Conservation (phyloP, 2,113 vertebrate genomes). For the Heterotilapia buettikoferi region DNA sequence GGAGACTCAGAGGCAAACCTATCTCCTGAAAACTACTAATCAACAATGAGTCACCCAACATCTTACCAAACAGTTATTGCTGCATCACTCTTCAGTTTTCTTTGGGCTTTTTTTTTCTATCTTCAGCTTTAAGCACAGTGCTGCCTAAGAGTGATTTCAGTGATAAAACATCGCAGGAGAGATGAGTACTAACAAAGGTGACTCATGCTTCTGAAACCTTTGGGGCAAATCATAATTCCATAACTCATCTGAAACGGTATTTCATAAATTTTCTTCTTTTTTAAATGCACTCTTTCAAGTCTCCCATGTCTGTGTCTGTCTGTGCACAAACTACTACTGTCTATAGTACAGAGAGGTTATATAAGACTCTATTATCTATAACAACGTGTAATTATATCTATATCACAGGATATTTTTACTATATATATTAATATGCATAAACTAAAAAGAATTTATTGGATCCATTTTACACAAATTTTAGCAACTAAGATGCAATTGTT, state of each 20-base stretch:
- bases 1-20: background rate
- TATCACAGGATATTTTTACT: background rate
- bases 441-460: background rate
- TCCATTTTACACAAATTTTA: background rate
- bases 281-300: conserved; percentile 24
- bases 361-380: background rate
- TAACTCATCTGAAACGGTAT: conserved; percentile 34
- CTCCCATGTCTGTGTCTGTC: background rate
- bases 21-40: conserved; percentile 29
- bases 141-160: conserved; percentile 22
- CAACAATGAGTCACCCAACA: conserved; percentile 45
- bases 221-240: conserved; percentile 25
- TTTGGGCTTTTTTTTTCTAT: background rate
- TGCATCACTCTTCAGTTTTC: conserved; percentile 4
- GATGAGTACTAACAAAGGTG: conserved; percentile 42
- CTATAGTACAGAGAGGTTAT: background rate
- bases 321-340: background rate
- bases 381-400: background rate
- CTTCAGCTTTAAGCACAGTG: background rate
- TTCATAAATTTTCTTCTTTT: conserved; percentile 30
- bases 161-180: conserved; percentile 39
- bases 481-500: background rate
- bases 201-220: conserved; percentile 44
- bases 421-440: background rate
- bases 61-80: conserved; percentile 45